Conservation (phyloP, 2,888 invertebrate species). For the Drosophila koepferae region DNA sequence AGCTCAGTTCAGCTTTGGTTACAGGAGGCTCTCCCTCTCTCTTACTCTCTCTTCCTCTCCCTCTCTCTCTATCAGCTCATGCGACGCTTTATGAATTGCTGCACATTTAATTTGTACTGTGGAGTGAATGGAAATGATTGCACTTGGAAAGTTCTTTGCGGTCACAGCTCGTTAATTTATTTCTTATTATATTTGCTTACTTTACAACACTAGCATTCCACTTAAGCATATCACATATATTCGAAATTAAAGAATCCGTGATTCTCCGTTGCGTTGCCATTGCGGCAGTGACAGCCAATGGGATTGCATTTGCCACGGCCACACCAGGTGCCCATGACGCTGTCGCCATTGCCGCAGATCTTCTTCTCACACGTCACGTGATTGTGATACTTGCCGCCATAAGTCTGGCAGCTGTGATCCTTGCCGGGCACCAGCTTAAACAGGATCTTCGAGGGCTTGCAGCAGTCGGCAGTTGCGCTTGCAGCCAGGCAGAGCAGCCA, state of each 20-base stretch:
- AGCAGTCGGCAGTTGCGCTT: slow-evolving; percentile 39
- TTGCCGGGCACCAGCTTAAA: slow-evolving; percentile 29
- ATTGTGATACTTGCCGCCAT: slow-evolving; percentile 42
- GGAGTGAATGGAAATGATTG: slow-evolving; percentile 39
- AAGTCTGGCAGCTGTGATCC: slow-evolving; percentile 35
- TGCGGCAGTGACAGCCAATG: slow-evolving; percentile 45
- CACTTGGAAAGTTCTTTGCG: slow-evolving; percentile 5
- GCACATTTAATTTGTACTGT: slow-evolving; percentile 53
- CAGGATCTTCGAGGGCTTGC: slow-evolving; percentile 44
- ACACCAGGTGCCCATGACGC: slow-evolving; percentile 41
- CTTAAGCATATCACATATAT: slow-evolving; percentile 25
- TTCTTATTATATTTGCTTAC: slow-evolving; percentile 18
- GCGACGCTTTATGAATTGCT: slow-evolving; percentile 60
- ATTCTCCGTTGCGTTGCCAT: slow-evolving; percentile 37
- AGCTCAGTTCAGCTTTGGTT: slow-evolving; percentile 25
- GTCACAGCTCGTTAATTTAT: slow-evolving; percentile 25
- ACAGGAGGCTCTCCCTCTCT: slow-evolving; percentile 8
- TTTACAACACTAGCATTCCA: background rate
- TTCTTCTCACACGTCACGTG: slow-evolving; percentile 39
- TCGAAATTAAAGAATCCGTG: slow-evolving; percentile 46
- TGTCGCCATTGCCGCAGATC: slow-evolving; percentile 43
- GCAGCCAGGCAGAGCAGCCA: slow-evolving; percentile 29
- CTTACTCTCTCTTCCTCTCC: background rate
- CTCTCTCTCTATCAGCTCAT: slow-evolving; percentile 20
- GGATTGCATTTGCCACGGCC: slow-evolving; percentile 48